Evolutionary conservation across 1,140 invertebrate genomes (phyloP).

Genomic region (Drosophila pandora): DNA sequence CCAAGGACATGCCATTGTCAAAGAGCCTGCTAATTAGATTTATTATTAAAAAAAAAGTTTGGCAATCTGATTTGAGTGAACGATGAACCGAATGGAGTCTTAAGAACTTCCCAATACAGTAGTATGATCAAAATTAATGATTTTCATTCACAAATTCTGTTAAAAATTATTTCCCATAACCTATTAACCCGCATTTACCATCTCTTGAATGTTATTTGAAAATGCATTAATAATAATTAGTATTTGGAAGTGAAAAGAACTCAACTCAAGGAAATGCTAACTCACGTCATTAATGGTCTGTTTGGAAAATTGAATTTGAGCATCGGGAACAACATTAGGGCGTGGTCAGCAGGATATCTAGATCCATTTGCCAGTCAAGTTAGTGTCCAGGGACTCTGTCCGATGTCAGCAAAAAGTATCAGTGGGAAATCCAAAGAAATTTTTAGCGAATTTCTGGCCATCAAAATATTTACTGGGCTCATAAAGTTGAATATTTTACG

Average conservation of each 20-base stretch:
- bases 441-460: conserved; percentile 50
- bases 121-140: background rate
- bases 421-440: conserved; percentile 23
- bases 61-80: background rate
- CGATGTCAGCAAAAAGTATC: conserved; percentile 54
- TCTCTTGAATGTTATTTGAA: conserved; percentile 27
- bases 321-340: conserved; percentile 18
- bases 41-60: conserved; percentile 8
- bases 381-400: conserved; percentile 23
- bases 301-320: conserved; percentile 36
- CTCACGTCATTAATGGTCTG: conserved; percentile 54
- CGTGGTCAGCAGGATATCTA: conserved; percentile 38
- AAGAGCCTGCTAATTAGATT: conserved; percentile 41
- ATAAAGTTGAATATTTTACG: conserved; percentile 67
- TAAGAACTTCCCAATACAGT: background rate
- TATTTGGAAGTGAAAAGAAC: conserved; percentile 19
- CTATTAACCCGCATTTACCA: conserved; percentile 27
- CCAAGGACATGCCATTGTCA: conserved; percentile 22
- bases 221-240: conserved; percentile 63
- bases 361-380: conserved; percentile 40
- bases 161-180: conserved; percentile 22
- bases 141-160: background rate
- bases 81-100: background rate
- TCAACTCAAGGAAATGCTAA: conserved; percentile 36
- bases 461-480: conserved; percentile 78